Evolutionary conservation across 2,113 vertebrate species (phyloP).

Genomic region (Macquaria ambigua): DNA sequence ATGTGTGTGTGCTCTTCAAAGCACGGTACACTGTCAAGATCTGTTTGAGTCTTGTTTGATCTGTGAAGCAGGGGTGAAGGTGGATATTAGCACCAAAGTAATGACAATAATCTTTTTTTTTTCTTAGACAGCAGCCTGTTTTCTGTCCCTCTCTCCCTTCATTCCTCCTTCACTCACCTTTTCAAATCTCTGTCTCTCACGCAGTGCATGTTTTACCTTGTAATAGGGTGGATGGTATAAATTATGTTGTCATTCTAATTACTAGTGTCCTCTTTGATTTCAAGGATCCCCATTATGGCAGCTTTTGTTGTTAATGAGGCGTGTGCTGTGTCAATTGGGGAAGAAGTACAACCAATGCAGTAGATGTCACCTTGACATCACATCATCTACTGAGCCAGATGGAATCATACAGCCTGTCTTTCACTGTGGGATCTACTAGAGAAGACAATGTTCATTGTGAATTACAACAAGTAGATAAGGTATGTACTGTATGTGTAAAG

Average conservation of each 20-base stretch:
- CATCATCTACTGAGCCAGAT: not conserved
- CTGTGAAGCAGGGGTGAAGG: conserved; percentile 26
- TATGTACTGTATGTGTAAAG: not conserved
- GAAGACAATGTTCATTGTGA: not conserved
- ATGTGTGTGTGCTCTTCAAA: conserved; percentile 10
- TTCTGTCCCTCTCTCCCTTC: not conserved
- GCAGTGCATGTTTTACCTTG: conserved; percentile 19
- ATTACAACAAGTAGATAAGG: not conserved
- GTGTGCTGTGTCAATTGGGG: not conserved
- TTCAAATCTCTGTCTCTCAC: not conserved
- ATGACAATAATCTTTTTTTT: conserved; percentile 53
- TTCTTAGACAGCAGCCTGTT: conserved; percentile 17
- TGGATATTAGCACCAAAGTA: conserved; percentile 43
- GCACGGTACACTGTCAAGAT: conserved; percentile 8
- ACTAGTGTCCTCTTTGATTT: conserved; percentile 35
- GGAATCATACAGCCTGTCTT: not conserved
- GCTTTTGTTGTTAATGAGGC: conserved; percentile 48
- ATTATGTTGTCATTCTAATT: conserved; percentile 44
- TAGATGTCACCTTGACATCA: conserved; percentile 25
- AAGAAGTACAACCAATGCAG: not conserved
- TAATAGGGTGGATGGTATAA: conserved; percentile 13
- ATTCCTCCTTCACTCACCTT: not conserved
- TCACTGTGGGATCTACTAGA: not conserved
- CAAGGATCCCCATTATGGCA: conserved; percentile 21
- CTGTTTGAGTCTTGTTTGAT: conserved; percentile 50